A percentile compares a stretch with the other conserved stretches of the same genome.
Conservation (phyloP, 2,888 invertebrate genomes). For the Eurytoma adleriae region DNA sequence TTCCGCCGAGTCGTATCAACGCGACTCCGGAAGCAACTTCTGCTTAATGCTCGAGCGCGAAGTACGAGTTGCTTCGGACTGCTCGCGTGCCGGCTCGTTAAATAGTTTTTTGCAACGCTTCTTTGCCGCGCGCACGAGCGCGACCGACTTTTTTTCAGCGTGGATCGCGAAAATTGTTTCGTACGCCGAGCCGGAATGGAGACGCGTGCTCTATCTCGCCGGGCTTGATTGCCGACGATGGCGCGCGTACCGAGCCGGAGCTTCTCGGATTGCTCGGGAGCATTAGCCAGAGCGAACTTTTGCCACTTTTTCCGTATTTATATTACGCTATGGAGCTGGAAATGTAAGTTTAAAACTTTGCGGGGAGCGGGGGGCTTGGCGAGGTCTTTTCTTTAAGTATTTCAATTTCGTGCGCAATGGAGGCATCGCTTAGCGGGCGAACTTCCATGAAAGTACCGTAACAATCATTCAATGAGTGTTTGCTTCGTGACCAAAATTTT, state of each 20-base stretch:
- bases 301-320: too few species aligned
- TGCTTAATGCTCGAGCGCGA: constrained; percentile 17
- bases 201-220: too few species aligned
- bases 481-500: constrained; percentile 19
- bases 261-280: too few species aligned
- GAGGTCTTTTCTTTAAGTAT: too few species aligned
- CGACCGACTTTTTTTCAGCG: neutral
- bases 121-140: neutral
- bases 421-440: too few species aligned
- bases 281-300: too few species aligned
- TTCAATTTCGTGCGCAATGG: too few species aligned
- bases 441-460: neutral
- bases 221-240: too few species aligned
- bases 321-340: too few species aligned
- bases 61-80: neutral
- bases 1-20: constrained; percentile 5
- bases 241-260: too few species aligned
- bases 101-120: constrained; percentile 9
- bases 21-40: constrained; percentile 11
- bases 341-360: too few species aligned
- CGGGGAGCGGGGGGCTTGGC: too few species aligned
- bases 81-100: constrained; percentile 24
- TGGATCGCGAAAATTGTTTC: constrained; percentile 38
- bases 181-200: constrained; percentile 4
- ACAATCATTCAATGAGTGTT: constrained; percentile 18